Evolutionary conservation across 2,888 invertebrate genomes (phyloP).

Genomic region (Dynastes tityus): DNA sequence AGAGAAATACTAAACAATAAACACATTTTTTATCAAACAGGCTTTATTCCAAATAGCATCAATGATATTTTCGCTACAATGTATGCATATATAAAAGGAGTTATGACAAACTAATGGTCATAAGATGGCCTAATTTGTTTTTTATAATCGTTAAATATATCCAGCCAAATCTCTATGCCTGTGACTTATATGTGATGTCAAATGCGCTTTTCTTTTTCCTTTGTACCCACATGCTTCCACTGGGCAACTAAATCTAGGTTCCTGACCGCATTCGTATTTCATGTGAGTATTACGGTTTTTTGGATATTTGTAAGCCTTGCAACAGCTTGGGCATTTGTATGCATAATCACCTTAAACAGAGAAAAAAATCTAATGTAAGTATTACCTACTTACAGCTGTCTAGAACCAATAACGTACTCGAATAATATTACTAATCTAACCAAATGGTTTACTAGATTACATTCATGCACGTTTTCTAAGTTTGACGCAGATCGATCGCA

Average conservation of each 20-base stretch:
- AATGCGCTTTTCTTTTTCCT: conserved; percentile 54
- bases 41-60: conserved; percentile 4
- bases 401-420: background rate
- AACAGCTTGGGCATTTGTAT: conserved; percentile 50
- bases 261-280: conserved; percentile 56
- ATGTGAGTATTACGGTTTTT: conserved; percentile 54
- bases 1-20: background rate
- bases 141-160: conserved; percentile 13
- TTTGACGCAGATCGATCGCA: too few relatives aligned
- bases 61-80: background rate
- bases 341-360: conserved; percentile 36
- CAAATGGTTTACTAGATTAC: background rate
- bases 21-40: background rate
- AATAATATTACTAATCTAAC: background rate
- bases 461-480: conserved; percentile 5
- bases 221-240: conserved; percentile 54
- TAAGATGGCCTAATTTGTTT: conserved; percentile 7
- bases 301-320: conserved; percentile 51
- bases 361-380: conserved; percentile 6
- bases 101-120: background rate
- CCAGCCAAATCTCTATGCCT: conserved; percentile 39
- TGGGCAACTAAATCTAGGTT: conserved; percentile 56
- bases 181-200: conserved; percentile 51
- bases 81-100: background rate
- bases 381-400: background rate